A percentile compares a stretch with the other conserved stretches of the same genome.
Conservation (phyloP, 2,888 invertebrate species). For the Nymphalis urticae region DNA sequence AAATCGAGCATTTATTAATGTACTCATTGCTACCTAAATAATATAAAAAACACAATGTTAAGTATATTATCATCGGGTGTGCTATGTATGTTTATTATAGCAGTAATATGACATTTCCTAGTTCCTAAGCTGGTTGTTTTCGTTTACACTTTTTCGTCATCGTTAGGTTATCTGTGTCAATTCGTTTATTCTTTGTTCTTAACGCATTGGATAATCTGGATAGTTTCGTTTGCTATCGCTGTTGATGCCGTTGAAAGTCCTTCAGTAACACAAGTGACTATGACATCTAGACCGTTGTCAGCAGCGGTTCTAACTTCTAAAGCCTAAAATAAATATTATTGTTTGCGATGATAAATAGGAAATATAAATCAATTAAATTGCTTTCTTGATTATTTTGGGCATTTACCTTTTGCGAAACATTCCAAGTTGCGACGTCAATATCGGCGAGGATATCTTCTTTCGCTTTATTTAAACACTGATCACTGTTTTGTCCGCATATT, state of each 20-base stretch:
- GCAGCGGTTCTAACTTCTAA: slow-evolving; percentile 44
- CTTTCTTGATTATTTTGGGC: too few species aligned
- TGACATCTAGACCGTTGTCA: slow-evolving; percentile 48
- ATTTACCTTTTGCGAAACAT: slow-evolving; percentile 47
- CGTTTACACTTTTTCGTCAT: too few species aligned
- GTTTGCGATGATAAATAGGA: background rate
- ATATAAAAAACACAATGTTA: too few species aligned
- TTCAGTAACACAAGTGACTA: slow-evolving; percentile 49
- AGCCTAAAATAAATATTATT: slow-evolving; percentile 47
- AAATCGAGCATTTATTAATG: too few species aligned
- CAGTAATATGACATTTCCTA: too few species aligned
- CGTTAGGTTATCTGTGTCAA: background rate
- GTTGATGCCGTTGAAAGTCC: slow-evolving; percentile 51
- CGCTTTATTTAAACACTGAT: slow-evolving; percentile 36
- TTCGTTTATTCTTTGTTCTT: slow-evolving; percentile 32
- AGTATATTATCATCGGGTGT: too few species aligned
- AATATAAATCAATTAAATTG: too few species aligned
- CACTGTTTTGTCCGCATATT: slow-evolving; percentile 14
- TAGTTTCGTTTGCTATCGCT: slow-evolving; percentile 45
- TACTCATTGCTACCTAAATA: too few species aligned
- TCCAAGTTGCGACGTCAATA: slow-evolving; percentile 44
- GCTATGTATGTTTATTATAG: too few species aligned
- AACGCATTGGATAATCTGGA: slow-evolving; percentile 50
- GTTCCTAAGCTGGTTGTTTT: too few species aligned
- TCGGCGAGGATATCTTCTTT: slow-evolving; percentile 48